Evolutionary conservation across 1,140 invertebrate genomes (phyloP).

Genomic region (Frieseomelitta varia): DNA sequence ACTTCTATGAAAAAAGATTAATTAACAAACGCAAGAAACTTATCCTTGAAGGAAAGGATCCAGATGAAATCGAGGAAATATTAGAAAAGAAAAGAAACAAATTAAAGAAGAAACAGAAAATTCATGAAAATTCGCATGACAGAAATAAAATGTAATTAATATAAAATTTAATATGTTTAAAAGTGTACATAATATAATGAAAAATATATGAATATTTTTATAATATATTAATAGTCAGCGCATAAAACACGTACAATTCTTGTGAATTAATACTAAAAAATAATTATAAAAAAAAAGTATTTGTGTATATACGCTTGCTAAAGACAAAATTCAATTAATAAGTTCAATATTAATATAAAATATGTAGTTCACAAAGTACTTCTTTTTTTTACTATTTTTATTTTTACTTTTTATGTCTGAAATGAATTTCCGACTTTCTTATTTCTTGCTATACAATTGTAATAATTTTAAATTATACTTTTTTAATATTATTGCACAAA

Average conservation of each 20-base stretch:
- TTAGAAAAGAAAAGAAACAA: constrained; percentile 56
- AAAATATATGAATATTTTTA: not conserved
- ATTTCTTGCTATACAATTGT: not conserved
- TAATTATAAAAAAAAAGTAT: constrained; percentile 5
- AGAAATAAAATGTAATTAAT: not conserved
- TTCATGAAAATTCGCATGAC: not conserved
- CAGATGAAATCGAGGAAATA: constrained; percentile 86
- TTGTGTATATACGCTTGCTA: not conserved
- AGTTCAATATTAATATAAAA: not conserved
- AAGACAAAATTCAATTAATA: not conserved
- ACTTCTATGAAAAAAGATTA: constrained; percentile 94
- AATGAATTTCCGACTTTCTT: not conserved
- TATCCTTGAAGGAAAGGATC: constrained; percentile 92
- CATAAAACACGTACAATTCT: not conserved
- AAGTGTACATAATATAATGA: constrained; percentile 7
- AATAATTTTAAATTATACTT: not conserved
- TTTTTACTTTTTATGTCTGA: not conserved
- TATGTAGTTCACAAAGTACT: not conserved
- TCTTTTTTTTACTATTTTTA: not conserved
- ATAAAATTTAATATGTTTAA: constrained; percentile 8
- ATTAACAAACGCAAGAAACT: constrained; percentile 95
- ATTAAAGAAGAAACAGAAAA: constrained; percentile 36
- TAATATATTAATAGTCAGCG: not conserved
- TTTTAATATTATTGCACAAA: not conserved
- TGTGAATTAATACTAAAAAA: not conserved